Base-by-base conservation (phyloP, 1,140 invertebrate species). In the Calycopis cecrops region DNA sequence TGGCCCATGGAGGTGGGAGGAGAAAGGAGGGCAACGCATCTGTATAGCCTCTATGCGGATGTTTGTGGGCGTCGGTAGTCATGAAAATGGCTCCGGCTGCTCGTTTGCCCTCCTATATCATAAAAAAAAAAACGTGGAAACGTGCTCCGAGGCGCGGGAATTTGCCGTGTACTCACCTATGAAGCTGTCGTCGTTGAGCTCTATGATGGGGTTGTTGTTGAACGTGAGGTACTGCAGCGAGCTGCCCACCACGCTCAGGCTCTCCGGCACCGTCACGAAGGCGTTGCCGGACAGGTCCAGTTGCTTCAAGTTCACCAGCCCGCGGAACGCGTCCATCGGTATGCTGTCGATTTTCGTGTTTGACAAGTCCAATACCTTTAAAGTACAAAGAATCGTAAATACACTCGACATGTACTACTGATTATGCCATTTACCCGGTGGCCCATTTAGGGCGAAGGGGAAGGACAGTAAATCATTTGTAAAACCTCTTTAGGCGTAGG, bases 211-310 rank as follows among this genome's bases (percentile, higher is more conserved):
- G 74, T 92, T 92, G 34, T 86, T 79, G 55, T 90, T 90, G 52
- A 92, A 75, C 42, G 88, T 89, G 4, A 92, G 70, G 28, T 84
- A 86, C 59, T 89, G 69, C 48, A 92, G 71, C 3, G 84, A 85
- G 35, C 71, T 72, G 1, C 87, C 85, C 28, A 91, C 55, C 48
- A 88, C 67, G 17, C 75, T 82, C 9, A 92, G 63, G 59, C 83
- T 86, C 33, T 88, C 72, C 0, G 92, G 91, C 2, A 92, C 85
- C 7, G 81, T 87, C 9, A 81, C 74, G 35, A 92, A 89, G 47
- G 77, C 69, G 68, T 92, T 92, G 28, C 88, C 84, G 2, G 90
- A 88, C 11, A 92, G 62, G 67, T 91, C 88, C 17, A 92, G 67
- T 34, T 87, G 73, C 12, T 85, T 76, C 12, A 92, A 65, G 17